Evolutionary conservation across 2,888 invertebrate species (phyloP).

Genomic region (Invenusta paracnida): DNA sequence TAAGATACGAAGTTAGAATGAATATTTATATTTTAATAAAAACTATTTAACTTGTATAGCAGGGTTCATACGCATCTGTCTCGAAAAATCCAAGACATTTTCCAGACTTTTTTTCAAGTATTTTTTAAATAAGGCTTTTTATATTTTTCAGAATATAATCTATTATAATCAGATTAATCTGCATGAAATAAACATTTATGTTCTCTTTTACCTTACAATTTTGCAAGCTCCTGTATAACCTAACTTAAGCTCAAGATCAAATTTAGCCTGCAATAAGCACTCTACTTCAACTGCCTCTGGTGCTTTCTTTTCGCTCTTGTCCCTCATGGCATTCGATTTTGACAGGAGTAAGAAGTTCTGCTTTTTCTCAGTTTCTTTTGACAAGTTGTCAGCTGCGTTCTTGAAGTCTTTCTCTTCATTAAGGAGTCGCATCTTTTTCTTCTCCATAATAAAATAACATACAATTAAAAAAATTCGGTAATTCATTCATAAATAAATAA

Average conservation of each 20-base stretch:
- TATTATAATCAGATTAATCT: background rate
- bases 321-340: background rate
- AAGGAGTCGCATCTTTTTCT: background rate
- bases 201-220: background rate
- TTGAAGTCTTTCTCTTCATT: background rate
- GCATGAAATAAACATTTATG: background rate
- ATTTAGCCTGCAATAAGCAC: background rate
- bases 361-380: background rate
- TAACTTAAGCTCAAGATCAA: too few relatives aligned
- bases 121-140: background rate
- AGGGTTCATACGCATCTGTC: background rate
- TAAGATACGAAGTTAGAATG: too few relatives aligned
- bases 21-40: too few relatives aligned
- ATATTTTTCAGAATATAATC: background rate
- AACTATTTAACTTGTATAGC: too few relatives aligned
- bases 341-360: background rate
- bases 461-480: too few relatives aligned
- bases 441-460: too few relatives aligned
- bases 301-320: background rate
- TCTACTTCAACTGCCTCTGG: background rate
- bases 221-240: background rate
- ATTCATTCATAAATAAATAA: too few relatives aligned
- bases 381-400: background rate
- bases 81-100: background rate
- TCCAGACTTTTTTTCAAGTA: background rate